Base-by-base conservation (phyloP, 2,113 vertebrate genomes). In the Notothenia rossii region DNA sequence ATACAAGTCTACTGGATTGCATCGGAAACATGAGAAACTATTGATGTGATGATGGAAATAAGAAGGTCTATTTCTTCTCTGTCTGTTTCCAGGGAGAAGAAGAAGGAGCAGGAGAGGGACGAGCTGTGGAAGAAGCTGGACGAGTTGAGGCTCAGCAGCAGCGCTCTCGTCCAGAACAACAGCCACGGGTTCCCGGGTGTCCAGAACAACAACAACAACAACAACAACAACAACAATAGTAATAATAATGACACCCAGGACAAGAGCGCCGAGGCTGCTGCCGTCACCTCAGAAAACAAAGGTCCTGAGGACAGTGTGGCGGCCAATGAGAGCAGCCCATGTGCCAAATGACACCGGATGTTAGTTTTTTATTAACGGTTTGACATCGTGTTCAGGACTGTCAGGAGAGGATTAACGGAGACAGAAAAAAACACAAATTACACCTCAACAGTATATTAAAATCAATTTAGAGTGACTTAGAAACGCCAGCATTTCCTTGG, bases 111-210 rank as follows among this genome's bases (percentile, higher is more conserved):
- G 92, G 98, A 99, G 92, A 95, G 98, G 36, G 97, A 99, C 84
- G 98, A 99, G 93, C 77, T 99, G 78, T 99, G 98, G 98, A 96
- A 95, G 91, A 97, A 95, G 82, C 84, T 99, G 59, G 98, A 99
- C 18, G 96, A 98, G 85, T 72, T 99, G 75, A 93, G 91, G 87
- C 91, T 99, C 15, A 95, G 95, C 78, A 95, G 95, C 83, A 82
- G 84, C 0, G 81, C 91, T 50, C 95, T 95, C 45, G 94, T 94
- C 63, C 97, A 97, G 86, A 97, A 96, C 93, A 97, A 96, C 91
- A 93, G 95, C 87, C 95, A 96, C 76, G 92, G 81, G 0, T 89
- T 95, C 85, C 93, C 93, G 7, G 94, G 93, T 81, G 77, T 95
- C 86, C 96, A 88, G 48, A 98, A 91, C 73, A 94, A 91, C 91